Evolutionary conservation across 1,140 invertebrate genomes (phyloP).

Genomic region (Nasonia longicornis): DNA sequence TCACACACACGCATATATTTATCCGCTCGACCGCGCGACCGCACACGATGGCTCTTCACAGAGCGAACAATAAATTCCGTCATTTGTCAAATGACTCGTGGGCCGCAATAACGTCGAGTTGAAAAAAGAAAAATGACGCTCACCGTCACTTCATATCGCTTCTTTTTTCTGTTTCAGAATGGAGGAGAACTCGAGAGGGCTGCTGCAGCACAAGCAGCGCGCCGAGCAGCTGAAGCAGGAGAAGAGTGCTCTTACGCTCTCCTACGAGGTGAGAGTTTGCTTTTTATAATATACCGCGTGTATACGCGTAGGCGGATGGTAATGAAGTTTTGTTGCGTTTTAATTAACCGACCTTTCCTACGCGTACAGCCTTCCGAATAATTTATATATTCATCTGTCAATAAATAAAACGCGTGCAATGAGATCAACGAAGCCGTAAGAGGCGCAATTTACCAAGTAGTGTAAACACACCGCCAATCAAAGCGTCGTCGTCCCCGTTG

Average conservation of each 20-base stretch:
- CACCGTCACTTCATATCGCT: not conserved
- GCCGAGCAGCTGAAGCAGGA: constrained; percentile 85
- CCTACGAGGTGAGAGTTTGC: constrained; percentile 77
- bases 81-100: not conserved
- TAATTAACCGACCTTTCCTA: not conserved
- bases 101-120: not conserved
- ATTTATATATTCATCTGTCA: no score
- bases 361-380: no score
- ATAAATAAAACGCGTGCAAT: no score
- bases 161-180: constrained; percentile 72
- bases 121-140: not conserved
- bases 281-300: no score
- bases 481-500: no score
- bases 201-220: constrained; percentile 82
- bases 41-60: not conserved
- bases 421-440: not conserved
- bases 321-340: not conserved
- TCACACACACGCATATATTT: no score
- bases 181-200: constrained; percentile 79
- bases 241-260: constrained; percentile 78
- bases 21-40: not conserved
- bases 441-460: not conserved
- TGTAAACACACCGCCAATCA: no score
- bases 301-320: not conserved
- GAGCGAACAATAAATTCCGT: not conserved